Percentiles rank a stretch among this genome's conserved stretches.
These are phyloP conservation scores for Acleris holmiana DNA, from an alignment of 2,888 invertebrate species.

Conservation along the genomic window DNA sequence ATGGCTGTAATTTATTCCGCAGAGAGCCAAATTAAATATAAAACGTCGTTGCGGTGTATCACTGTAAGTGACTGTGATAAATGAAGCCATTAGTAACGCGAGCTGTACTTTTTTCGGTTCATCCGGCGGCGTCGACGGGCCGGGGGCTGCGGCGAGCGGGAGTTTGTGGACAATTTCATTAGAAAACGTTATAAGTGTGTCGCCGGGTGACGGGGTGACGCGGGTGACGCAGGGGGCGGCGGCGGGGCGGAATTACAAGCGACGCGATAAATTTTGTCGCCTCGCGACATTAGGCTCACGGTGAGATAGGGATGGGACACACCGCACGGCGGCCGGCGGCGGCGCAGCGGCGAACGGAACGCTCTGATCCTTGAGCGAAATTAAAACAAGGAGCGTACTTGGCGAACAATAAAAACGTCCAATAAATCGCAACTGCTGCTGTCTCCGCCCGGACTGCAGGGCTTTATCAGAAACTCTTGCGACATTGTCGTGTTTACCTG, in stretches of 20 bases:
- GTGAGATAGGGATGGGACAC: conserved; percentile 59
- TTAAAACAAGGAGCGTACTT: conserved; percentile 80
- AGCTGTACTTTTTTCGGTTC: conserved; percentile 83
- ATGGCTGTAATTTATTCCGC: conserved; percentile 80
- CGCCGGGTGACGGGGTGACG: conserved; percentile 75
- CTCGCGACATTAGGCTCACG: conserved; percentile 75
- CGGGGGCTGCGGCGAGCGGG: conserved; percentile 74
- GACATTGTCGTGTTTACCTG: conserved; percentile 64
- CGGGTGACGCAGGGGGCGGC: conserved; percentile 58
- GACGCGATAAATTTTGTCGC: conserved; percentile 81
- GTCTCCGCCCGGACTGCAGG: conserved; percentile 67
- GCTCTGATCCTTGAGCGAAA: conserved; percentile 74
- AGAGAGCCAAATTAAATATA: conserved; percentile 83
- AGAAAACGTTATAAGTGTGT: conserved; percentile 83
- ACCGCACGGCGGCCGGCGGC: conserved; percentile 47
- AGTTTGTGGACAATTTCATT: conserved; percentile 84
- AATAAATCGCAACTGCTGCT: conserved; percentile 68
- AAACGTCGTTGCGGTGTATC: conserved; percentile 84
- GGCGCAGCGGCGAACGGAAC: conserved; percentile 53
- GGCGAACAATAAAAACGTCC: conserved; percentile 75
- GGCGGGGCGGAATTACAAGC: conserved; percentile 77
- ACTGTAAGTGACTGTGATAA: conserved; percentile 84
- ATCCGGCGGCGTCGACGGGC: conserved; percentile 78
- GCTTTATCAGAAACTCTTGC: conserved; percentile 63
- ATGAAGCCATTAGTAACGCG: conserved; percentile 84